These are phyloP conservation scores for Sceloporus undulatus DNA, from an alignment of 2,113 vertebrate genomes.

Conservation along the genomic window DNA sequence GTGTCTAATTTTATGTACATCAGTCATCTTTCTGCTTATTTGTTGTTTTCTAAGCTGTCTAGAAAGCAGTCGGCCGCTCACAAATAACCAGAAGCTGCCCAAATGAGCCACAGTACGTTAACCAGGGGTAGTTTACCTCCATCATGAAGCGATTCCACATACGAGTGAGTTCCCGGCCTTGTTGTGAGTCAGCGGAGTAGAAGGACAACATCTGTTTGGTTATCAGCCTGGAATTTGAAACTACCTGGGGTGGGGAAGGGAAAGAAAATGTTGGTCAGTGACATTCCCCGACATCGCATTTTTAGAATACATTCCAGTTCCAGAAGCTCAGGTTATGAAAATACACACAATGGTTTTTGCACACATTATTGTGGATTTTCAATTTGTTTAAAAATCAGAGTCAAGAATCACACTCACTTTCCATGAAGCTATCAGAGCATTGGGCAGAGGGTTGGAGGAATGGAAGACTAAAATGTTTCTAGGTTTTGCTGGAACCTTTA, in stretches of 20 bases:
- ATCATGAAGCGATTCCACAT: slow-evolving; percentile 83
- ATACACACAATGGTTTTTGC: background rate
- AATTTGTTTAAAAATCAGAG: background rate
- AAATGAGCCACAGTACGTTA: background rate
- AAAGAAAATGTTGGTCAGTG: slow-evolving; percentile 11
- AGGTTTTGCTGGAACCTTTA: background rate
- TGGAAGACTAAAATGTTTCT: background rate
- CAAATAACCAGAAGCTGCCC: background rate
- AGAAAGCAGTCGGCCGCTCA: background rate
- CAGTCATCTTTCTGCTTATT: background rate
- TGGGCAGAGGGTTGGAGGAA: background rate
- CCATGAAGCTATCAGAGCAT: background rate
- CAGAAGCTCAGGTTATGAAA: background rate
- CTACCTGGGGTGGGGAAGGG: slow-evolving; percentile 69
- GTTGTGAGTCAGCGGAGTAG: slow-evolving; percentile 55
- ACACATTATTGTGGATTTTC: background rate
- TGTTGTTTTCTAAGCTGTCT: background rate
- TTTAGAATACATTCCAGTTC: background rate
- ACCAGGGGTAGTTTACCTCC: slow-evolving; percentile 64
- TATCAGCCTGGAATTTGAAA: slow-evolving; percentile 79
- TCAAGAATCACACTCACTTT: no score
- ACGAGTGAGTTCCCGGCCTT: slow-evolving; percentile 73
- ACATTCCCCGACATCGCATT: background rate
- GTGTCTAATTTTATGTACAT: background rate
- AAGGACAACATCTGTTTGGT: slow-evolving; percentile 82